Conservation (phyloP, 2,888 invertebrate genomes). For the Phoenoteleia sp. region DNA sequence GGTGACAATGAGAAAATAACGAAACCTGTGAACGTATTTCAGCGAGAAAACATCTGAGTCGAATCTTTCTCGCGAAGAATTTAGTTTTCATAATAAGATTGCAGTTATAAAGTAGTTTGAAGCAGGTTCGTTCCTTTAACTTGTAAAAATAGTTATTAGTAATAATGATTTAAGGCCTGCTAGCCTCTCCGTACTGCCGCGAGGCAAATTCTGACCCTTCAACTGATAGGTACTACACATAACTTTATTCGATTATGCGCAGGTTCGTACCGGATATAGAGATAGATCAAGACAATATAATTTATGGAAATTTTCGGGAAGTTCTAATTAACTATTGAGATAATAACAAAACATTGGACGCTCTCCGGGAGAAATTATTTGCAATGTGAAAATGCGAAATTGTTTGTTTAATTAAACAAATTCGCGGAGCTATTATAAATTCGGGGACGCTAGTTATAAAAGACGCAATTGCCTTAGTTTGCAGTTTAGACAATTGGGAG, state of each 20-base stretch:
- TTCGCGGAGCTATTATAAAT: not conserved
- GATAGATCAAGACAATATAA: constrained; percentile 58
- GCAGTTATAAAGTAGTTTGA: not conserved
- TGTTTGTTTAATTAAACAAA: not conserved
- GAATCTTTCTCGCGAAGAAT: too few relatives aligned
- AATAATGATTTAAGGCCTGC: constrained; percentile 37
- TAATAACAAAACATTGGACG: constrained; percentile 41
- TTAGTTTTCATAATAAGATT: too few relatives aligned
- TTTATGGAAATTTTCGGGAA: constrained; percentile 65
- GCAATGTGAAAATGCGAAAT: not conserved
- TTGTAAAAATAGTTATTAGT: constrained; percentile 23
- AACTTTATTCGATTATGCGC: constrained; percentile 55
- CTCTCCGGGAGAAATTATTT: constrained; percentile 18
- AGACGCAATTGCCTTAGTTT: too few relatives aligned
- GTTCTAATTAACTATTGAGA: constrained; percentile 58
- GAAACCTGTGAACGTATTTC: too few relatives aligned
- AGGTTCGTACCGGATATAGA: constrained; percentile 45
- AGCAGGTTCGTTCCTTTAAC: not conserved
- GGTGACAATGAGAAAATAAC: too few relatives aligned
- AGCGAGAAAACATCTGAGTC: too few relatives aligned
- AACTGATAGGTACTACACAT: constrained; percentile 50
- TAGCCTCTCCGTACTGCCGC: constrained; percentile 10
- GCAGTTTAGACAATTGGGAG: too few relatives aligned
- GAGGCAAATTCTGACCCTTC: constrained; percentile 45
- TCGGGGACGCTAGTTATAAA: too few relatives aligned